phyloP scores from a whole-genome alignment of 2,888 invertebrate genomes.

The Archaeoteleia sp. region DNA sequence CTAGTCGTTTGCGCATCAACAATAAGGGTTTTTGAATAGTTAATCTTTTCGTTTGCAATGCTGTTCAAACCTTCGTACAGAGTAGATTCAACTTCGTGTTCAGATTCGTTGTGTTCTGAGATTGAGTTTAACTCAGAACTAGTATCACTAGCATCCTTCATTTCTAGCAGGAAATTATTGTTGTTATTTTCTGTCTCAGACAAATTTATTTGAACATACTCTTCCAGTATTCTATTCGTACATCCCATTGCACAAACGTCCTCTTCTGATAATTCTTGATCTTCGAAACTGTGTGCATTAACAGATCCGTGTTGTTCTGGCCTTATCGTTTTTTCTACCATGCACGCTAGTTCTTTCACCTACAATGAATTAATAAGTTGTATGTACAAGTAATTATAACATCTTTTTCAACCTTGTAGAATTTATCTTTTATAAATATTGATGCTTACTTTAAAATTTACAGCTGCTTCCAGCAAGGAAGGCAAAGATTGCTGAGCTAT shows the following conservation, averaged over 20 bases:
- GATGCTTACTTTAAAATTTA: slow-evolving; percentile 79
- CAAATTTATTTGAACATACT: slow-evolving; percentile 15
- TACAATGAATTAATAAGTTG: slow-evolving; percentile 35
- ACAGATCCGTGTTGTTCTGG: slow-evolving; percentile 37
- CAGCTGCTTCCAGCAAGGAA: slow-evolving; percentile 82
- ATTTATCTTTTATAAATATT: slow-evolving; percentile 1
- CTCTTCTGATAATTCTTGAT: slow-evolving; percentile 36
- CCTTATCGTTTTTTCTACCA: slow-evolving; percentile 64
- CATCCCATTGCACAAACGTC: slow-evolving; percentile 28
- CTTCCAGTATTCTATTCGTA: slow-evolving; percentile 28
- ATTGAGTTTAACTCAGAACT: slow-evolving; percentile 45
- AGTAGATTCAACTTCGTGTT: slow-evolving; percentile 52
- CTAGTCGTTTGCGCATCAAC: background rate
- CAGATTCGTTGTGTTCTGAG: slow-evolving; percentile 35
- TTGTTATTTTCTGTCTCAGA: slow-evolving; percentile 36
- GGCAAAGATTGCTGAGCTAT: slow-evolving; percentile 82
- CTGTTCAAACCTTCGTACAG: slow-evolving; percentile 53
- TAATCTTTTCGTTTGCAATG: slow-evolving; percentile 14
- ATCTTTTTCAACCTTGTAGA: no score
- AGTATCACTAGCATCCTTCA: slow-evolving; percentile 43
- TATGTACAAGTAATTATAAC: slow-evolving; percentile 6
- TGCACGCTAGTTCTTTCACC: slow-evolving; percentile 68
- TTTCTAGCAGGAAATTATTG: slow-evolving; percentile 25
- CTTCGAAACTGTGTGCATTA: slow-evolving; percentile 22
- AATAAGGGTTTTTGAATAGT: slow-evolving; percentile 10